Conservation (phyloP, 2,797 vertebrate genomes). For the Semaprochilodus insignis region DNA sequence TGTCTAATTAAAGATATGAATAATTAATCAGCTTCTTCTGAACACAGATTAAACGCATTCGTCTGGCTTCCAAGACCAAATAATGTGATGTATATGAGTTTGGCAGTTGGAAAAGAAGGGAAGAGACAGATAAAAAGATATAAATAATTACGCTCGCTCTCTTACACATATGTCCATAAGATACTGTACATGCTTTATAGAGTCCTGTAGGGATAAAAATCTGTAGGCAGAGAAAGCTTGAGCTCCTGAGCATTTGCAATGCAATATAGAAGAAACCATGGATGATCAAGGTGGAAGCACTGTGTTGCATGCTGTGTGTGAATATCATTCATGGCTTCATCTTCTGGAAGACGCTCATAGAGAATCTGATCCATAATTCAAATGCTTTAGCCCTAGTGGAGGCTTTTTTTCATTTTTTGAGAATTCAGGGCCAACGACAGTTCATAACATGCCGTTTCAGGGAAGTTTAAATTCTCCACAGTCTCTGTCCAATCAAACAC, state of each 20-base stretch:
- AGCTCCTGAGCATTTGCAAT: background rate
- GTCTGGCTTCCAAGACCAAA: conserved; percentile 69
- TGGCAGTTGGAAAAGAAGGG: background rate
- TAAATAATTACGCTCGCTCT: background rate
- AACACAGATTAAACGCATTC: conserved; percentile 71
- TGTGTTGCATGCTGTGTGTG: background rate
- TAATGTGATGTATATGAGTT: conserved; percentile 64
- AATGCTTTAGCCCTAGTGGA: background rate
- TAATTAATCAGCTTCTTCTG: conserved; percentile 74
- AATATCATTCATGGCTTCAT: background rate
- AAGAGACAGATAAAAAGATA: background rate
- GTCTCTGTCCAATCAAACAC: conserved; percentile 56
- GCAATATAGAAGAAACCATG: background rate
- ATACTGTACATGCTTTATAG: background rate
- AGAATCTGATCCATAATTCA: conserved; percentile 20
- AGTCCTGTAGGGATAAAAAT: background rate
- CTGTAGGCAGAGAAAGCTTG: background rate
- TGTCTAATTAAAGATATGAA: conserved; percentile 78
- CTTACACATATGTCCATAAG: background rate
- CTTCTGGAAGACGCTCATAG: conserved; percentile 16
- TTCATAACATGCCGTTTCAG: conserved; percentile 28
- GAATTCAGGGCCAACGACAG: conserved; percentile 11
- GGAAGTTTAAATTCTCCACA: conserved; percentile 37
- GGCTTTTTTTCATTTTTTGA: background rate
- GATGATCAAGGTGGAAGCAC: conserved; percentile 12